Evolutionary conservation across 2,113 vertebrate species (phyloP).

Genomic region (Vulpes vulpes): DNA sequence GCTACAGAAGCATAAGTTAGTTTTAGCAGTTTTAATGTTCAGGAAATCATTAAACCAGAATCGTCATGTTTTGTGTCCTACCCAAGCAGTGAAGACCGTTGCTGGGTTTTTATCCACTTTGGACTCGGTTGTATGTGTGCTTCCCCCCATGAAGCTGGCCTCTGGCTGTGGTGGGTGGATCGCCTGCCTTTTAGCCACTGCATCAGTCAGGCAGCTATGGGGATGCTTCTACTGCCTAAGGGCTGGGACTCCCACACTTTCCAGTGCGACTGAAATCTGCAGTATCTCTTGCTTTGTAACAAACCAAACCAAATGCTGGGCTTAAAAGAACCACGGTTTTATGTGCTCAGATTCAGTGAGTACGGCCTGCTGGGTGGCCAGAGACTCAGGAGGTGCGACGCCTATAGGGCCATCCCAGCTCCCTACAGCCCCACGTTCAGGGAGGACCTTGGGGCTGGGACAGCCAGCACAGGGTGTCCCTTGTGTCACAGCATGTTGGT

Average conservation of each 20-base stretch:
- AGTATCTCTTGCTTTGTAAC: accelerated
- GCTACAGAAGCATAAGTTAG: accelerated
- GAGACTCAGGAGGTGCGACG: not conserved
- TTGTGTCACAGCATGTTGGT: accelerated
- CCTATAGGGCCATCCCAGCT: accelerated
- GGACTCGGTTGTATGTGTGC: accelerated
- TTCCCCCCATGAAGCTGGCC: too few relatives aligned
- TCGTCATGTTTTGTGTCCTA: accelerated
- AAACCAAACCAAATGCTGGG: not conserved
- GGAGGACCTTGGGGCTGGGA: not conserved
- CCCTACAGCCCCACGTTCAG: accelerated
- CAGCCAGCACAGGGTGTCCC: accelerated
- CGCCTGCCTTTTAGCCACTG: not conserved
- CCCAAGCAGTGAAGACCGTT: accelerated
- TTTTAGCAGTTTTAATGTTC: accelerated
- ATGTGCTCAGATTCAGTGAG: not conserved
- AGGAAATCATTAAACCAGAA: accelerated
- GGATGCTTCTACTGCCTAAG: accelerated
- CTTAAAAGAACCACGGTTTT: not conserved
- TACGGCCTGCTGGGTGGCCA: not conserved
- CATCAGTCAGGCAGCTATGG: not conserved
- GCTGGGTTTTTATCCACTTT: accelerated
- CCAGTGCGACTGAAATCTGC: too few relatives aligned
- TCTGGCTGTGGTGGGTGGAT: accelerated
- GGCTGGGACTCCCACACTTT: not conserved